phyloP scores from a whole-genome alignment of 92 coral and sea anemone genomes.

The Pocillopora grandis region DNA sequence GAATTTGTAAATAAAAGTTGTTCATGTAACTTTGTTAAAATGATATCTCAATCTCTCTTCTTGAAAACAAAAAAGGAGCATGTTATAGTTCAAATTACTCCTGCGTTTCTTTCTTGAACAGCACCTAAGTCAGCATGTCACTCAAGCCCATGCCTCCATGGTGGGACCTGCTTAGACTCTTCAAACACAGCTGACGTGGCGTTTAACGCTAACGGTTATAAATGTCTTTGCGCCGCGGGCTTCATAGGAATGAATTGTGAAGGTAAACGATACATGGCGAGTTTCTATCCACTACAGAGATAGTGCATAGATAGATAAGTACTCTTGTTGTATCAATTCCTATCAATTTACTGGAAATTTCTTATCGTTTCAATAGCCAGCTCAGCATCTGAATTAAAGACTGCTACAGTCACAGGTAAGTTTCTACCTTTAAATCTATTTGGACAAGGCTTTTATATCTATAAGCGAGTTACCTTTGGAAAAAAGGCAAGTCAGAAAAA shows the following conservation, averaged over 20 bases:
- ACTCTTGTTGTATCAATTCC: neutral
- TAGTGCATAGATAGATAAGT: no score
- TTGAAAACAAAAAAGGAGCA: no score
- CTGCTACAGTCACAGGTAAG: slow-evolving; percentile 15
- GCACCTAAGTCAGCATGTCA: slow-evolving; percentile 78
- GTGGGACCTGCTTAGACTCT: slow-evolving; percentile 88
- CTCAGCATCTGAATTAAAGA: neutral
- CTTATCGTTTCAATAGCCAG: neutral
- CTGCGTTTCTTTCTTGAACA: neutral
- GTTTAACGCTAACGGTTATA: slow-evolving; percentile 79
- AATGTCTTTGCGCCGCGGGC: slow-evolving; percentile 80
- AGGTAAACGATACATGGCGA: slow-evolving; percentile 43
- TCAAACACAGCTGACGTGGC: slow-evolving; percentile 92
- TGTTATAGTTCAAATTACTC: no score
- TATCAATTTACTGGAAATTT: neutral
- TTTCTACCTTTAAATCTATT: neutral
- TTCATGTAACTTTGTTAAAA: no score
- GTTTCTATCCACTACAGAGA: neutral
- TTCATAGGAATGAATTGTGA: slow-evolving; percentile 87
- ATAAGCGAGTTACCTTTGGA: neutral
- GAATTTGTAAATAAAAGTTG: no score
- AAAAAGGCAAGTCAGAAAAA: neutral
- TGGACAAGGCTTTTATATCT: neutral
- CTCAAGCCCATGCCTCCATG: slow-evolving; percentile 85
- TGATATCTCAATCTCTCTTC: no score